phyloP scores from a whole-genome alignment of 2,888 invertebrate genomes.

The Tridacna gigas region DNA sequence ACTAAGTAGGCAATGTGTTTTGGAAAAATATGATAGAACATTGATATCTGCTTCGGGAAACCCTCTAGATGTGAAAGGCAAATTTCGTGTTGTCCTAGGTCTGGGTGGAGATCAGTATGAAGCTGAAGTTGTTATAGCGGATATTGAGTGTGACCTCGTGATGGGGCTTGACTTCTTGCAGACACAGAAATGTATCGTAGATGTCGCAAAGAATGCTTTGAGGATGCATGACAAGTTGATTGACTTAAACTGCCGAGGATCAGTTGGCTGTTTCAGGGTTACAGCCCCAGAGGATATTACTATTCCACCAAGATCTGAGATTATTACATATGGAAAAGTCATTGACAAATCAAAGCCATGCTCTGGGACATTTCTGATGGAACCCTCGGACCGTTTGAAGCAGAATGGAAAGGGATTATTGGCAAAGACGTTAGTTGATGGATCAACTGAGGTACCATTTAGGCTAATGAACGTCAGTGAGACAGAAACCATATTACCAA shows the following conservation, averaged over 20 bases:
- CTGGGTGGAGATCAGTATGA: conserved; percentile 13
- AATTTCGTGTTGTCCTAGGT: neutral
- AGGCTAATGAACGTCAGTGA: neutral
- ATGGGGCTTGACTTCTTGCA: conserved; percentile 34
- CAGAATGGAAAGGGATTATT: neutral
- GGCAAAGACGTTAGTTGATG: neutral
- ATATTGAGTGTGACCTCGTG: conserved; percentile 29
- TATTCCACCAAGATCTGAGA: conserved; percentile 9
- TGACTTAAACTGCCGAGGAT: conserved; percentile 2
- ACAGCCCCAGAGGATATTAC: neutral
- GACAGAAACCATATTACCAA: neutral
- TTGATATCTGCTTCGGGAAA: conserved; percentile 22
- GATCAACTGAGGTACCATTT: neutral
- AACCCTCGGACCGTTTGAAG: neutral
- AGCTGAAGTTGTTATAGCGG: conserved; percentile 37
- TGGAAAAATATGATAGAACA: conserved; percentile 19
- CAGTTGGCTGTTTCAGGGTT: conserved; percentile 6
- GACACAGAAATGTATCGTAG: conserved; percentile 14
- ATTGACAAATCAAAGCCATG: neutral
- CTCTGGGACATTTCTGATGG: neutral
- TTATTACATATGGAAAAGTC: neutral
- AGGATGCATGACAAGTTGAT: neutral
- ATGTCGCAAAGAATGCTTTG: conserved; percentile 7
- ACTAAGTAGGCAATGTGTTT: neutral
- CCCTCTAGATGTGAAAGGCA: conserved; percentile 27